Base-by-base conservation (phyloP, 2,888 invertebrate species). In the Electrophaes corylata region DNA sequence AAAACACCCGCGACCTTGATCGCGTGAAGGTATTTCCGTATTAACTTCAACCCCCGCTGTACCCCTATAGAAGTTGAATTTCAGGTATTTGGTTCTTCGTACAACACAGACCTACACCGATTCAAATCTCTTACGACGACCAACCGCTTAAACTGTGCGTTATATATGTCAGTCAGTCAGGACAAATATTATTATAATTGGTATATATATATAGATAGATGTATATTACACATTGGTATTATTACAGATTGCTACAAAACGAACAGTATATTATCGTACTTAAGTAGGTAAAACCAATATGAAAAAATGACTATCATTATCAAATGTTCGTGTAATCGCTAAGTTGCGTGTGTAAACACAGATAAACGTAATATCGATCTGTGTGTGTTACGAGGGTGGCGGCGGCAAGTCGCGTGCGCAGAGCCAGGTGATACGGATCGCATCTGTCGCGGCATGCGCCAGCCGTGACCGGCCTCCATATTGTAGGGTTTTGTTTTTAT, bases 371-470 rank as follows among this genome's bases (percentile, higher is more conserved):
- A 29, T 29, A 76, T 76, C 73, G 71, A 77, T 77, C 73, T 69
- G 69, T 73, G 64, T 65, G 57, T 68, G 66, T 66, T 70, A 71
- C 53, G 66, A 71, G 74, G 73, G 76, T 70, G 71, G 66, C 37
- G 67, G 55, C 16, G 66, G 55, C 69, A 68, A 72, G 78, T 73
- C 78, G 78, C 78, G 82, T 77, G 80, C 80, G 80, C 75, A 81
- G 72, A 77, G 78, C 89, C 89, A 88, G 89, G 89, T 89, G 89
- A 84, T 83, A 74, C 69, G 66, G 66, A 69, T 70, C 79, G 78
- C 89, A 90, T 88, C 89, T 90, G 88, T 83, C 77, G 77, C 67
- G 52, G 58, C 53, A 23, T 43, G 54, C 59, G 71, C 73, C 72
- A 68, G 62, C 60, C 65, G 65, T 45, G 64, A 59, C 62, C 53